Conservation (phyloP, 2,113 vertebrate species). For the Lampris megalopsis region DNA sequence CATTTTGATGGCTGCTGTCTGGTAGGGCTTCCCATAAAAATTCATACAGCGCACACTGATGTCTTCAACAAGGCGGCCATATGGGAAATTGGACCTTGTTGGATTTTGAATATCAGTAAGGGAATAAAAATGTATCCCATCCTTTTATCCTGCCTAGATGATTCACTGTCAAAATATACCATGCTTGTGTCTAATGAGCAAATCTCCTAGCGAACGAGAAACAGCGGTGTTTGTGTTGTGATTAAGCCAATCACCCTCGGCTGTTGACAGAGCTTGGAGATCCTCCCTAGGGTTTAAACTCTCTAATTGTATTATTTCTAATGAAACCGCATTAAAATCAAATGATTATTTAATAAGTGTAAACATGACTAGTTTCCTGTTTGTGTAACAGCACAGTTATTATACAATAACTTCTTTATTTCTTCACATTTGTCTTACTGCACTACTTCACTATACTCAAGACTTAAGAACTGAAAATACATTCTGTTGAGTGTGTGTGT, state of each 20-base stretch:
- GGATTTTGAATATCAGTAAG: too few relatives aligned
- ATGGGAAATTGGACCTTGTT: too few relatives aligned
- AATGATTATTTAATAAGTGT: conserved; percentile 39
- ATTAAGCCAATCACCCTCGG: conserved; percentile 72
- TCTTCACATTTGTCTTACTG: neutral
- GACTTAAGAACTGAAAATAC: neutral
- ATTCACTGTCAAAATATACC: neutral
- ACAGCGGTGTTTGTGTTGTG: conserved; percentile 49
- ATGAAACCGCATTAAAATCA: conserved; percentile 63
- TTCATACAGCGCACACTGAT: too few relatives aligned
- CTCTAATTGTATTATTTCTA: conserved; percentile 71
- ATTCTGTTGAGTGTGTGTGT: neutral
- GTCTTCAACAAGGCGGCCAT: too few relatives aligned
- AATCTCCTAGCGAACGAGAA: conserved; percentile 27
- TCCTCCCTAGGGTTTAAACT: conserved; percentile 53
- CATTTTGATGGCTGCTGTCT: too few relatives aligned
- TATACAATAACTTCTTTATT: neutral
- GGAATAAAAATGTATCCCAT: too few relatives aligned
- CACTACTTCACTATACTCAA: neutral
- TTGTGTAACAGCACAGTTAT: conserved; percentile 6
- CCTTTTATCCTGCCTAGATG: neutral
- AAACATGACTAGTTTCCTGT: conserved; percentile 26
- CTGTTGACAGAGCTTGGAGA: conserved; percentile 67
- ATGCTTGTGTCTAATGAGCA: neutral
- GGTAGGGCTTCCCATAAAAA: too few relatives aligned